A percentile compares a stretch with the other conserved stretches of the same genome.
phyloP scores from a whole-genome alignment of 1,140 invertebrate species.

The Camponotus pennsylvanicus region DNA sequence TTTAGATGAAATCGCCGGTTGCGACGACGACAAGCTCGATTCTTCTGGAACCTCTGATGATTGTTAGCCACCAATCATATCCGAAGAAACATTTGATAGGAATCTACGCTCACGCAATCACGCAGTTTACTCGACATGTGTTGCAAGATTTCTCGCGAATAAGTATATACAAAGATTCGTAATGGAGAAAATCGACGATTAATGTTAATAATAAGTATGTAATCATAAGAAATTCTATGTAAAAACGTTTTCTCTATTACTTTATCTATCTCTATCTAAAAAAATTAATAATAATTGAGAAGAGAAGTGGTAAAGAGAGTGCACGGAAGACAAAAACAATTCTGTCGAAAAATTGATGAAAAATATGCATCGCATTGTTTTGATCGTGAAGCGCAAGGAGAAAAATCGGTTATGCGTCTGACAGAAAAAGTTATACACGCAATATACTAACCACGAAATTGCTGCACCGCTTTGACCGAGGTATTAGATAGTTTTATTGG shows the following conservation, averaged over 20 bases:
- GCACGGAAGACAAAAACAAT: not conserved
- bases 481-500: conserved; percentile 45
- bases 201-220: too few relatives aligned
- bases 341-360: not conserved
- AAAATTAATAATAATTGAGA: not conserved
- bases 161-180: not conserved
- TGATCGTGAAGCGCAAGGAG: conserved; percentile 1
- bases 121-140: not conserved
- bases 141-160: not conserved
- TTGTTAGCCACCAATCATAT: conserved; percentile 2
- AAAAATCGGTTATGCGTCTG: conserved; percentile 48
- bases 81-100: conserved; percentile 13
- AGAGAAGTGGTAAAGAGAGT: not conserved
- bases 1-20: conserved; percentile 46
- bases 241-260: not conserved
- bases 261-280: not conserved
- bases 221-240: not conserved
- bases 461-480: conserved; percentile 15
- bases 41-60: conserved; percentile 7
- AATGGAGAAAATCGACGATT: not conserved
- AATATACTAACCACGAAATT: conserved; percentile 42
- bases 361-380: not conserved
- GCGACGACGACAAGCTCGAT: not conserved
- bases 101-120: conserved; percentile 12
- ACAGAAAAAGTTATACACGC: conserved; percentile 58